phyloP scores from a whole-genome alignment of 2,113 vertebrate species.

The Xenopus laevis region DNA sequence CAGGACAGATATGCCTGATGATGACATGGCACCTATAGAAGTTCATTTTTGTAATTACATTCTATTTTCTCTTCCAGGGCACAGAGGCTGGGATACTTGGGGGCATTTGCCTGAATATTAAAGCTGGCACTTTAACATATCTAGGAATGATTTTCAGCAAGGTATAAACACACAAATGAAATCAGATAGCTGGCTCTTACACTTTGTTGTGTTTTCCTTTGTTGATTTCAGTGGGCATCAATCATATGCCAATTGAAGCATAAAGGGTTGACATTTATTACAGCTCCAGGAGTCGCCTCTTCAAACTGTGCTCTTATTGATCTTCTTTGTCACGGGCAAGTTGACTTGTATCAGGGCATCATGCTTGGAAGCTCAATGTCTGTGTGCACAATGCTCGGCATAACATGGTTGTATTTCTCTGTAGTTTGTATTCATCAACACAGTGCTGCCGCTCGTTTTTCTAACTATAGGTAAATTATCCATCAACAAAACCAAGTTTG shows the following conservation, averaged over 20 bases:
- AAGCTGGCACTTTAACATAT: too few relatives aligned
- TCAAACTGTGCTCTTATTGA: constrained; percentile 51
- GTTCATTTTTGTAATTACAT: too few relatives aligned
- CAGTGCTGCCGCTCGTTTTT: not conserved
- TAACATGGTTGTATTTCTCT: not conserved
- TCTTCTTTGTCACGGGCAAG: constrained; percentile 48
- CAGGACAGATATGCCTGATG: too few relatives aligned
- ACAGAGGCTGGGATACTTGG: too few relatives aligned
- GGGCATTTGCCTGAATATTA: too few relatives aligned
- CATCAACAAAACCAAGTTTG: too few relatives aligned
- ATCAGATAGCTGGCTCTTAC: constrained; percentile 16
- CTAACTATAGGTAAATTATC: too few relatives aligned
- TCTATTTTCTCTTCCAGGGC: too few relatives aligned
- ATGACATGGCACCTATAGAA: too few relatives aligned
- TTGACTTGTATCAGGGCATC: constrained; percentile 57
- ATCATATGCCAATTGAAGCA: constrained; percentile 54
- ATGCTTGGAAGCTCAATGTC: constrained; percentile 52
- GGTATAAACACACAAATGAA: too few relatives aligned
- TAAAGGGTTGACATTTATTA: constrained; percentile 56
- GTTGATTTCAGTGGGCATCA: constrained; percentile 60
- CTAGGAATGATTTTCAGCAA: too few relatives aligned
- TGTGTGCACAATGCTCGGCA: not conserved
- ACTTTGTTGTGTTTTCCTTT: constrained; percentile 42
- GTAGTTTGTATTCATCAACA: too few relatives aligned
- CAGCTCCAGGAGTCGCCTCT: constrained; percentile 52